These are phyloP conservation scores for Idaea aversata DNA, from an alignment of 2,888 invertebrate species.

Conservation along the genomic window DNA sequence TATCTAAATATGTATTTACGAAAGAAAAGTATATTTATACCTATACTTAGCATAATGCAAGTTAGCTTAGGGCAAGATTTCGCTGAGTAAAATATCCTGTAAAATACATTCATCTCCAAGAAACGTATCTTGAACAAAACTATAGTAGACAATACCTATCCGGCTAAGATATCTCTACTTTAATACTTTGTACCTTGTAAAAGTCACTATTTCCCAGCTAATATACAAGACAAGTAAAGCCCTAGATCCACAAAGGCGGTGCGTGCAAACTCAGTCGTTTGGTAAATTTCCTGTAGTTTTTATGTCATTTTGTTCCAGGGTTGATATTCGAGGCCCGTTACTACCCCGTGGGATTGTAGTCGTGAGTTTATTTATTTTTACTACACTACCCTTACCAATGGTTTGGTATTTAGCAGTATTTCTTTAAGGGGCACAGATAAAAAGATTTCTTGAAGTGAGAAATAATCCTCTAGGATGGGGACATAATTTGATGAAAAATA, in stretches of 20 bases:
- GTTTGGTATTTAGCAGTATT: not conserved
- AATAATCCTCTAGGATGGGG: too few relatives aligned
- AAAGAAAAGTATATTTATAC: too few relatives aligned
- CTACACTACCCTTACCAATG: slow-evolving; percentile 20
- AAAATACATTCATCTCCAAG: too few relatives aligned
- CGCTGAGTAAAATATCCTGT: too few relatives aligned
- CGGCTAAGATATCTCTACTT: not conserved
- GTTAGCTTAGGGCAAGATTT: too few relatives aligned
- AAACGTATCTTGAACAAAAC: too few relatives aligned
- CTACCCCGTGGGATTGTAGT: slow-evolving; percentile 28
- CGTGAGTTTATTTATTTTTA: slow-evolving; percentile 39
- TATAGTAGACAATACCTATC: not conserved
- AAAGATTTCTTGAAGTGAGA: too few relatives aligned
- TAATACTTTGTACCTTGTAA: not conserved
- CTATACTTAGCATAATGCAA: too few relatives aligned
- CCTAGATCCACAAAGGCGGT: not conserved
- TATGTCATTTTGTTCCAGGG: slow-evolving; percentile 19
- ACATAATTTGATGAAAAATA: too few relatives aligned
- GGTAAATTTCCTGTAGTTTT: slow-evolving; percentile 11
- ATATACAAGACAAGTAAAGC: not conserved
- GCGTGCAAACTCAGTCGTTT: slow-evolving; percentile 1
- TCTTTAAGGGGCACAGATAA: too few relatives aligned
- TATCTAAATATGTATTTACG: too few relatives aligned
- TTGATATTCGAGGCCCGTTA: slow-evolving; percentile 19
- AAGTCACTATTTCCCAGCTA: not conserved